Evolutionary conservation across 2,797 vertebrate species (phyloP).

Genomic region (Urophycis tenuis): DNA sequence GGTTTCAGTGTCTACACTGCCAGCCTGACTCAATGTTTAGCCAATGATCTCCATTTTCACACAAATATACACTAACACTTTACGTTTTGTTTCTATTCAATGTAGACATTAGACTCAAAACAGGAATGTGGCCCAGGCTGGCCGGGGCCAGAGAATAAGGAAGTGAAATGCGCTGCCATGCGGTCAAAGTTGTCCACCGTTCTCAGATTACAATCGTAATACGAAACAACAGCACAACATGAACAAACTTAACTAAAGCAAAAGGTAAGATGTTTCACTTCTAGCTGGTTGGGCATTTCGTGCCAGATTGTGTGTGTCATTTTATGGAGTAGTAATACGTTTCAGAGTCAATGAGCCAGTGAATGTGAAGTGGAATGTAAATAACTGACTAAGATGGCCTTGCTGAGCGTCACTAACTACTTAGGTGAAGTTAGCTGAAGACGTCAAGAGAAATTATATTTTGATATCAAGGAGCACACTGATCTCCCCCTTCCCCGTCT

Average conservation of each 20-base stretch:
- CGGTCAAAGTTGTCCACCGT: not conserved
- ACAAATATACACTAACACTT: not conserved
- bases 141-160: not conserved
- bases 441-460: too few relatives aligned
- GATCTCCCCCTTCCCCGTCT: not conserved
- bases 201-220: not conserved
- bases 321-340: not conserved
- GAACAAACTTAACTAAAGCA: not conserved
- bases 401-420: not conserved
- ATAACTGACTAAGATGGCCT: not conserved
- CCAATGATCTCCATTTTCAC: not conserved
- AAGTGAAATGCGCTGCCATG: not conserved
- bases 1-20: not conserved
- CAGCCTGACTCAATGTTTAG: not conserved
- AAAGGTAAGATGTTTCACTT: not conserved
- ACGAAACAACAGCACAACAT: not conserved
- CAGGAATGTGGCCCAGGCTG: not conserved
- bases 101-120: not conserved
- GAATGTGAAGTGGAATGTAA: not conserved
- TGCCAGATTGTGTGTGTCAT: not conserved
- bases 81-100: not conserved
- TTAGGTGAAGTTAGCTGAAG: not conserved
- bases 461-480: not conserved
- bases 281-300: not conserved
- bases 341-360: not conserved